Evolutionary conservation across 64 coral and sea anemone genomes (phyloP), one percentile per base, ranked within the genome.

Genomic region (Acropora tenuis): DNA sequence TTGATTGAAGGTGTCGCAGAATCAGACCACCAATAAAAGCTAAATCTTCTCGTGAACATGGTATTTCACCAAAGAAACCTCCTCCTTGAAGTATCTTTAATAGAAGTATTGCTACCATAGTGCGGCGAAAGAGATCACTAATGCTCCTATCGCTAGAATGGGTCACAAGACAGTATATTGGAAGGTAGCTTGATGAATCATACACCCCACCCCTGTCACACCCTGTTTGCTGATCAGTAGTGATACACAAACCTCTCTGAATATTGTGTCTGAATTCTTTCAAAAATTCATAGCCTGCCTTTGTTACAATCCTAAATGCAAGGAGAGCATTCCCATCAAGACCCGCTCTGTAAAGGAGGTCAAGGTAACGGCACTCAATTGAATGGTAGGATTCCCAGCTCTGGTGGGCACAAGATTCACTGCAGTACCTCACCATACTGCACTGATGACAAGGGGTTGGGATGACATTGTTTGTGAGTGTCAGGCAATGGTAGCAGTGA

Each of bases 401-500:
- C 60, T 93, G 60, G 9, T 50, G 50, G 66, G 94, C 91, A 79
- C 97, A 99, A 43, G 47, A 6, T n/a, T 87, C 40, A 75, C 91
- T 91, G 50, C 97, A 99, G 43, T 96, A 99, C 41, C 77, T 87
- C 16, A 99, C 97, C 12, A 50, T 88, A 47, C 80, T 78, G 42
- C 97, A 99, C 17, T 99, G 94, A 1, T 15, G 40, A 40, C 97
- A 99, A 44, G 97, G 94, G 2, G 92, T 13, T 53, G 88, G 91
- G 43, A 92, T 55, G 5, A 55, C 86, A 71, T 71, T 20, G 0
- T 59, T 8, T 3, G 75, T 49, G 2, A 80, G 17, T 74, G 58
- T 92, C 41, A 96, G 88, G 30, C 97, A 99, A 18, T 99, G 94
- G 41, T 94, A 94, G 46, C 97, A 99, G 16, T 99, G 94, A 69